Conservation (phyloP, 2,113 vertebrate species). For the Etheostoma cragini region DNA sequence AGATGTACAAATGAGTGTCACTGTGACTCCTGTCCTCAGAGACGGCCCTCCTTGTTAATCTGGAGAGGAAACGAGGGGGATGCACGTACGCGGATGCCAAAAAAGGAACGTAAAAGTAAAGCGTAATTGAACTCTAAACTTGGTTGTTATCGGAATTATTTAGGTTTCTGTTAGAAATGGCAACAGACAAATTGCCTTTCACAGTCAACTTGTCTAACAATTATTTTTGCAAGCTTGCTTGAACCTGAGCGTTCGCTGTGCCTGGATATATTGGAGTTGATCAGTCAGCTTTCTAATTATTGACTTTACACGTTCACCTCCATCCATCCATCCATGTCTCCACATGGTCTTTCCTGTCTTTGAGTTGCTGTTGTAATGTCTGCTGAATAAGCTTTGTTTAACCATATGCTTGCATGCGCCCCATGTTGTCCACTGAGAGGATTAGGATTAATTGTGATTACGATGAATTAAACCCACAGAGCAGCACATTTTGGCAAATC, state of each 20-base stretch:
- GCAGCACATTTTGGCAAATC: constrained; percentile 56
- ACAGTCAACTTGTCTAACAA: no score
- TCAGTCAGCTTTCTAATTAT: constrained; percentile 5
- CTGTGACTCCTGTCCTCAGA: background rate
- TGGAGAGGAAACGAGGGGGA: background rate
- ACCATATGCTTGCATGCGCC: constrained; percentile 72
- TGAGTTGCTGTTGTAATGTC: constrained; percentile 25
- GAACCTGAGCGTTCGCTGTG: no score
- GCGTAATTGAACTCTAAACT: background rate
- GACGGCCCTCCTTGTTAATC: background rate
- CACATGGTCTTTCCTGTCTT: constrained; percentile 2
- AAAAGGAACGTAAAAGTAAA: background rate
- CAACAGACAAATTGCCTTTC: no score
- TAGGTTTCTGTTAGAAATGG: no score
- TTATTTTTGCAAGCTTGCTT: no score
- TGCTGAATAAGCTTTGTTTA: constrained; percentile 67
- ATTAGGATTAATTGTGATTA: constrained; percentile 80
- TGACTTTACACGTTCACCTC: constrained; percentile 15
- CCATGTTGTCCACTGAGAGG: constrained; percentile 64
- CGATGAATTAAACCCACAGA: constrained; percentile 71
- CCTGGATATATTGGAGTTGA: no score
- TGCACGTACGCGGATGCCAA: background rate
- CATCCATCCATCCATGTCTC: constrained; percentile 9
- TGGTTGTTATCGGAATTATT: background rate
- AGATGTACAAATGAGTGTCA: constrained; percentile 10